These are phyloP conservation scores for Hemicentrotus pulcherrimus DNA, from an alignment of 35 echinoderm and acorn worm species.

Conservation along the genomic window DNA sequence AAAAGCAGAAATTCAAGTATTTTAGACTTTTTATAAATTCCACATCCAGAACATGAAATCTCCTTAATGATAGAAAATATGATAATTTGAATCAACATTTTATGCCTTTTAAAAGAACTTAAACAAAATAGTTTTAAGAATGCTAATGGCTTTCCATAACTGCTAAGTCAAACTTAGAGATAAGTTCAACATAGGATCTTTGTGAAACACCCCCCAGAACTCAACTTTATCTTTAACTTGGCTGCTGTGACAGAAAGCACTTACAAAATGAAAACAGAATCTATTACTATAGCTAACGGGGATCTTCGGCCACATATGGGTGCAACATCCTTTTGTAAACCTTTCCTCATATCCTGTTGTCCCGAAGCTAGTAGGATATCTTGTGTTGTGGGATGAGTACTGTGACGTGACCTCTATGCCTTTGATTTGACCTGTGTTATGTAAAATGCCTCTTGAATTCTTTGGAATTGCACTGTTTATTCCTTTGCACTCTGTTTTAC, in stretches of 20 bases:
- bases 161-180: too few relatives aligned
- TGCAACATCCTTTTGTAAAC: slow-evolving; percentile 4
- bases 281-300: not conserved
- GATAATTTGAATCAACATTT: too few relatives aligned
- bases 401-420: not conserved
- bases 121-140: too few relatives aligned
- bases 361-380: not conserved
- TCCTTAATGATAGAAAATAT: too few relatives aligned
- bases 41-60: too few relatives aligned
- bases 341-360: not conserved
- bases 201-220: too few relatives aligned
- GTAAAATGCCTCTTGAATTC: not conserved
- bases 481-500: not conserved
- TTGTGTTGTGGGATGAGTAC: not conserved
- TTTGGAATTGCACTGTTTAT: not conserved
- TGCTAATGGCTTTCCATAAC: too few relatives aligned
- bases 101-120: too few relatives aligned
- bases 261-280: slow-evolving; percentile 14
- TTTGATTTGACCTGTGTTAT: not conserved
- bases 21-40: too few relatives aligned
- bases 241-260: not conserved
- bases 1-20: too few relatives aligned
- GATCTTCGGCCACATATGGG: not conserved
- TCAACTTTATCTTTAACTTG: not conserved
- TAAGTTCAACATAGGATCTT: too few relatives aligned